Evolutionary conservation across 2,113 vertebrate genomes (phyloP).

Genomic region (Zosterops lateralis): DNA sequence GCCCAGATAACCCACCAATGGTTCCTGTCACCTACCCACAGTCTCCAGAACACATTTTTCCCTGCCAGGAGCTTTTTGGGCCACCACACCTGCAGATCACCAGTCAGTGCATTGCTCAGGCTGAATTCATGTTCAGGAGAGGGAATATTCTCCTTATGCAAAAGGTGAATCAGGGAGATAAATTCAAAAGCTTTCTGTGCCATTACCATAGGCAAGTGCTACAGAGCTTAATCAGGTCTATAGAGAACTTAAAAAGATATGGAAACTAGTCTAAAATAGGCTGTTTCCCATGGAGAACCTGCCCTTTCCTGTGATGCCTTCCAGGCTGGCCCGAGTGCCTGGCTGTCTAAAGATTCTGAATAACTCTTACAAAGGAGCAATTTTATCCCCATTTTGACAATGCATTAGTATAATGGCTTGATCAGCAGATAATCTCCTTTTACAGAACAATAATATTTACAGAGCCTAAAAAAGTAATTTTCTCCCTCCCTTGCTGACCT

Average conservation of each 20-base stretch:
- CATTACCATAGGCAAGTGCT: background rate
- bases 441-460: constrained; percentile 35
- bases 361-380: background rate
- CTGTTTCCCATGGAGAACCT: background rate
- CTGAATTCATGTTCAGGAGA: background rate
- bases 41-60: background rate
- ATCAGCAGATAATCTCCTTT: background rate
- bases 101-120: background rate
- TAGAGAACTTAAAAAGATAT: background rate
- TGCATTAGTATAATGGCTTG: background rate
- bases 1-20: background rate
- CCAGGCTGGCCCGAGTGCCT: background rate
- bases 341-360: background rate
- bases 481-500: background rate
- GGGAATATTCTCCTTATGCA: background rate
- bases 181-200: background rate
- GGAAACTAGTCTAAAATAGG: background rate
- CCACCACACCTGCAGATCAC: background rate
- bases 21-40: background rate
- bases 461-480: background rate
- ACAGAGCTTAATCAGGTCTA: background rate
- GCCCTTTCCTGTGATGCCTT: background rate
- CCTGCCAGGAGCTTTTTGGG: background rate
- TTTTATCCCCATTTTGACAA: background rate
- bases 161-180: background rate